Conservation (phyloP, 2,888 invertebrate genomes). For the Cheilosia vulpina region DNA sequence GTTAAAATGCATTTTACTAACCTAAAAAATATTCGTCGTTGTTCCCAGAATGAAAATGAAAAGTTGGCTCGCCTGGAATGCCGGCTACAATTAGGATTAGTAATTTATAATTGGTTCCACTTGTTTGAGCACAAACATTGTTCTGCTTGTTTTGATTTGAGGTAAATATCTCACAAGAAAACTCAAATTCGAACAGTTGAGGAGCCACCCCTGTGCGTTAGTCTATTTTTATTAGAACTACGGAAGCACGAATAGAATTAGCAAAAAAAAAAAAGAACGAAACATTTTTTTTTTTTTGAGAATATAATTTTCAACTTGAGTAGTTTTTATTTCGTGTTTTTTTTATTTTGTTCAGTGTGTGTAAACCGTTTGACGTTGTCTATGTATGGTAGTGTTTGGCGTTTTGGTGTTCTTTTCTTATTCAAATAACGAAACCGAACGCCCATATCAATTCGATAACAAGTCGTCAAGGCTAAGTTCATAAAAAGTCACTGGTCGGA, state of each 20-base stretch:
- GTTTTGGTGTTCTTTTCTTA: slow-evolving; percentile 44
- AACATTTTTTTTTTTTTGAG: slow-evolving; percentile 23
- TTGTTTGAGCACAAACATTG: slow-evolving; percentile 24
- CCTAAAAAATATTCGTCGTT: neutral
- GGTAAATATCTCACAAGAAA: neutral
- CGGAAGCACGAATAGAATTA: slow-evolving; percentile 49
- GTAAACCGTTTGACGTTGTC: neutral
- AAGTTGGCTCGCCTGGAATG: neutral
- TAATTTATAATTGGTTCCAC: neutral
- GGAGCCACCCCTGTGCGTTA: slow-evolving; percentile 14
- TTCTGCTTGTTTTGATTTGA: neutral
- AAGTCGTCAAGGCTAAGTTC: slow-evolving; percentile 73
- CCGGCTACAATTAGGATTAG: neutral
- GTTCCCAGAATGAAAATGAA: slow-evolving; percentile 14
- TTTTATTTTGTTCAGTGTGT: neutral
- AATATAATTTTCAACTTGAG: slow-evolving; percentile 40
- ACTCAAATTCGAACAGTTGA: neutral
- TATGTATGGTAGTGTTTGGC: neutral
- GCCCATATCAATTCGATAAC: slow-evolving; percentile 68
- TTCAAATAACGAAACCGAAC: slow-evolving; percentile 51
- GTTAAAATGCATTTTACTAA: slow-evolving; percentile 46
- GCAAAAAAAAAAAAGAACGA: neutral
- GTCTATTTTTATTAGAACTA: slow-evolving; percentile 56
- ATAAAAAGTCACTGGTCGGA: slow-evolving; percentile 44
- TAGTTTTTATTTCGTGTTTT: neutral